Base-by-base conservation (phyloP, 2,113 vertebrate species). In the Dinomys branickii region DNA sequence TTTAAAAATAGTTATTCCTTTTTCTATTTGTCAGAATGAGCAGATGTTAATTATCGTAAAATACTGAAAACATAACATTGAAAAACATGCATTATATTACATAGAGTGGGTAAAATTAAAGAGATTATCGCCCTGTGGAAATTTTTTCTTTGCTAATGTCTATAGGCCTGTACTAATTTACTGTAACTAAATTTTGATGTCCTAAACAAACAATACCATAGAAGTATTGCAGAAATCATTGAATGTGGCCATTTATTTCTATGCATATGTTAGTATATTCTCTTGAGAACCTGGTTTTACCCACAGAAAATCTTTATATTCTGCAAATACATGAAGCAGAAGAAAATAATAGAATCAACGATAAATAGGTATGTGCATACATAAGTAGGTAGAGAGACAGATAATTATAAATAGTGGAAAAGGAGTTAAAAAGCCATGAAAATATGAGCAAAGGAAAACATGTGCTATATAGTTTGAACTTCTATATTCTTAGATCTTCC, bases 61-160 rank as follows among this genome's bases (percentile, higher is more conserved):
- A 94, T 16, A 19, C 5, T 88, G 77, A 86, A 96, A 96, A 86
- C 44, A 85, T 67, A 38, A 3, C 6, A 69, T 92, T 85, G 33
- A 38, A 78, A 94, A 54, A 22, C 5, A 59, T 63, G 1, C 26
- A 61, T 83, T 83, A 12, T 67, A 6, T 59, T 96, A 69, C 33
- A 77, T 14, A 69, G 11, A 78, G 1, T 61, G 47, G 5, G 4
- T 78, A 89, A 96, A 96, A 94, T 52, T 44, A 61, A 84, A 47
- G 50, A 20, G 75, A 20, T 6, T 7, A 52, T 67, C 30, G 52
- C 0, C 1, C 1, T 63, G 2, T 35, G 80, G 35, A 92, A 95
- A 73, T 56, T 61, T 1, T 71, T 58, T 4, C 19, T 81, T 75
- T 85, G 47, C 5, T n/a, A 82, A 90, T 7, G 1, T 50, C 59